Conservation (phyloP, 2,113 vertebrate genomes). For the Vulpes vulpes region DNA sequence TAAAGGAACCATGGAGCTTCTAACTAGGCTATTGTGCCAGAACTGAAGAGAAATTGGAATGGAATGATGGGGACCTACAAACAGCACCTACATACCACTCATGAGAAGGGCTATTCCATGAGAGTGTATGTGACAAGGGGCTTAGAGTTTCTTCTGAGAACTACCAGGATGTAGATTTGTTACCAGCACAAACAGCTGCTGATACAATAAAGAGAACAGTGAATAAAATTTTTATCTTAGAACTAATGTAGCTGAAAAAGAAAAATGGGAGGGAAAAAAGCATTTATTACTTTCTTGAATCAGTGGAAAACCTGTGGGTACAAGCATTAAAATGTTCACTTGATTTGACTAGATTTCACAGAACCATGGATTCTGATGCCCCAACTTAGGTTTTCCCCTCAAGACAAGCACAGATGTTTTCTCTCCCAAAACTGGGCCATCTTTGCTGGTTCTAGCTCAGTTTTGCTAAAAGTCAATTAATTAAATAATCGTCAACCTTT, state of each 20-base stretch:
- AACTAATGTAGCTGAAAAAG: background rate
- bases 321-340: background rate
- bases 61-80: background rate
- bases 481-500: slow-evolving; percentile 3
- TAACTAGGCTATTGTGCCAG: background rate
- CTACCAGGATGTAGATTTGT: background rate
- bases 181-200: background rate
- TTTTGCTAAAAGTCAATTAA: background rate
- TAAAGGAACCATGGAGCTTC: background rate
- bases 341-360: background rate
- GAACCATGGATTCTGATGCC: background rate
- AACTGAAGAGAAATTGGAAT: background rate
- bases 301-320: background rate
- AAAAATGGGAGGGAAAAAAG: background rate
- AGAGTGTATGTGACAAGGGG: background rate
- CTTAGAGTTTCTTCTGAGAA: background rate
- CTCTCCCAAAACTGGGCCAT: background rate
- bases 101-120: background rate
- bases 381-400: background rate
- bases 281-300: background rate
- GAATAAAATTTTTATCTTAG: background rate
- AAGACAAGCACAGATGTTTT: background rate
- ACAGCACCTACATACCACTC: background rate
- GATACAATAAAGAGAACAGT: background rate
- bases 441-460: background rate